Conservation (phyloP, 2,113 vertebrate genomes). For the Phalacrocorax pelagicus region DNA sequence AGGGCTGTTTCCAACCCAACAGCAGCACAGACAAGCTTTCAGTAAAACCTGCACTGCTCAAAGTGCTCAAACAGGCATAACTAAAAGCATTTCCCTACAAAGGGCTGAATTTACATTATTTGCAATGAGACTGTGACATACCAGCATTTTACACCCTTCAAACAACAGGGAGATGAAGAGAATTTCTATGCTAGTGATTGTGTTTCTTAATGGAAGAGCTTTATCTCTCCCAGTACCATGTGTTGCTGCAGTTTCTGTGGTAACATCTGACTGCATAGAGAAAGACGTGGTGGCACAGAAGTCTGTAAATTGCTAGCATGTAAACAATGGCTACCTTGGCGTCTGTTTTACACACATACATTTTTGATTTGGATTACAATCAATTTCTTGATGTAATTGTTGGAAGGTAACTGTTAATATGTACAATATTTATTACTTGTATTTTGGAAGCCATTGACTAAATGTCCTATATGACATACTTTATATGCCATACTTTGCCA, state of each 20-base stretch:
- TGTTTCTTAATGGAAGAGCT: slow-evolving; percentile 33
- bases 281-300: background rate
- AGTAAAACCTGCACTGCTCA: background rate
- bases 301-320: background rate
- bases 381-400: background rate
- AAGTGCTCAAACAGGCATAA: background rate
- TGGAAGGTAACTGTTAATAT: background rate
- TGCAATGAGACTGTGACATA: background rate
- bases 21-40: background rate
- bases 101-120: background rate
- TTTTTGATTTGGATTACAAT: background rate
- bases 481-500: background rate
- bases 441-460: background rate
- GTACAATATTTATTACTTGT: background rate
- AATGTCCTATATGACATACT: background rate
- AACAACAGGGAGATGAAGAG: background rate
- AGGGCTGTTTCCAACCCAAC: background rate
- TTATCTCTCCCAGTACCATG: background rate
- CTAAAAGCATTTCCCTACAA: background rate
- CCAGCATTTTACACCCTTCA: background rate
- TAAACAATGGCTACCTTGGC: background rate
- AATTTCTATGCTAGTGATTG: background rate
- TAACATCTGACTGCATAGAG: background rate
- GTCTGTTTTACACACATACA: background rate
- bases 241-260: slow-evolving; percentile 60